Conservation (phyloP, 2,113 vertebrate genomes). For the Cichladusa arquata region DNA sequence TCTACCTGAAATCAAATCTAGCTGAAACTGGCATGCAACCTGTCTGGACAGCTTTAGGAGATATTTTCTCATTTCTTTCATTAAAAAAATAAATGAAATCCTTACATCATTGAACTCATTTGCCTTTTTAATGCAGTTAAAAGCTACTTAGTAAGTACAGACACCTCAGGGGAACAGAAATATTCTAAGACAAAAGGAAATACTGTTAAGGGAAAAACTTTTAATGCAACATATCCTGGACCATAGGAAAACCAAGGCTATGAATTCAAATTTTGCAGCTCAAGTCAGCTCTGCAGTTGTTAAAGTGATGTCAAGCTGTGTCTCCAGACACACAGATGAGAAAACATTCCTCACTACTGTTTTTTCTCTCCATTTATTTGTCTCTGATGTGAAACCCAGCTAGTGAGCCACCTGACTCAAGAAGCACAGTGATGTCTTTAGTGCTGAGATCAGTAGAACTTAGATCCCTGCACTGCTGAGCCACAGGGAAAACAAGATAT, state of each 20-base stretch:
- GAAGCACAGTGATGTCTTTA: background rate
- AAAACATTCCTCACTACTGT: background rate
- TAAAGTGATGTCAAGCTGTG: background rate
- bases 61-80: background rate
- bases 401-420: background rate
- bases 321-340: background rate
- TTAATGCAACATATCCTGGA: background rate
- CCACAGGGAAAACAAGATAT: background rate
- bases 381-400: background rate
- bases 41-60: background rate
- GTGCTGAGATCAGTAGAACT: background rate
- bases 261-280: background rate
- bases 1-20: constrained; percentile 13
- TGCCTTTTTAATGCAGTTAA: background rate
- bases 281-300: background rate
- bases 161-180: background rate
- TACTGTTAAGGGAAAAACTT: background rate
- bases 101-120: background rate
- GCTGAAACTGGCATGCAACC: background rate
- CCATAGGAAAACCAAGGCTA: background rate
- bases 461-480: background rate
- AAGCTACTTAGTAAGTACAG: background rate
- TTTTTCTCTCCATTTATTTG: background rate
- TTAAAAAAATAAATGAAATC: background rate
- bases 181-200: background rate